Evolutionary conservation across 2,888 invertebrate species (phyloP), one percentile per base, ranked within the genome.

Genomic region (Agapostemon virescens): DNA sequence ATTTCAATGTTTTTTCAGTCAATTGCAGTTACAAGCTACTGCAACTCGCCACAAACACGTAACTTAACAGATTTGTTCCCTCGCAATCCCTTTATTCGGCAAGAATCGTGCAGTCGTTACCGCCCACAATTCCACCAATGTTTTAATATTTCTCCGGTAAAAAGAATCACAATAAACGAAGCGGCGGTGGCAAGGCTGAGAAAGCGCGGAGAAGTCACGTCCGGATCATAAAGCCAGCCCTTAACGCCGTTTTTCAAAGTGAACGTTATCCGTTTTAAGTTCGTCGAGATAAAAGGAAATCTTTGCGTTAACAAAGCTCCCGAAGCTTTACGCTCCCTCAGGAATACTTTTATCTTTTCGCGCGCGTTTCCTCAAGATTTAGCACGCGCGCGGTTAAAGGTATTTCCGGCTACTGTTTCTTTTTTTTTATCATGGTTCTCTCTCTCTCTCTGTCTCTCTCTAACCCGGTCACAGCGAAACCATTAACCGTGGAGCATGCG

Each of bases 401-500:
- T 40, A n/a, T 33, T 63, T 63, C 33, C 63, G 33, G 49, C 20
- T 63, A 61, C 55, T 55, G 55, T 40, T 11, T 11, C 15, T 55
- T 55, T 26, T 52, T 58, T 74, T 61, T 55, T 36, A 23, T 45
- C 26, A 63, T 69, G 17, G 17, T 20, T 11, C 0, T 3, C 33
- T n/a, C 20, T 2, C 23, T 13, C 23, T 7, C 30, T 17, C 30
- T 17, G 7, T 6, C 9, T 33, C 61, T 5, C 63, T 20, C 20
- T 20, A n/a, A 26, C 30, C 30, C 17, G 58, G n/a, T n/a, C 30
- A n/a, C 52, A 61, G 69, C 77, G 71, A 79, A 83, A 30, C 64
- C 64, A 71, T 85, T 78, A 85, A 78, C 76, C 63, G 55, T 40
- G 63, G 64, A 17, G 42, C 63, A 38, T 68, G 30, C 69, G 49